Evolutionary conservation across 2,888 invertebrate species (phyloP), one percentile per base, ranked within the genome.

Genomic region (Melieria omissa): DNA sequence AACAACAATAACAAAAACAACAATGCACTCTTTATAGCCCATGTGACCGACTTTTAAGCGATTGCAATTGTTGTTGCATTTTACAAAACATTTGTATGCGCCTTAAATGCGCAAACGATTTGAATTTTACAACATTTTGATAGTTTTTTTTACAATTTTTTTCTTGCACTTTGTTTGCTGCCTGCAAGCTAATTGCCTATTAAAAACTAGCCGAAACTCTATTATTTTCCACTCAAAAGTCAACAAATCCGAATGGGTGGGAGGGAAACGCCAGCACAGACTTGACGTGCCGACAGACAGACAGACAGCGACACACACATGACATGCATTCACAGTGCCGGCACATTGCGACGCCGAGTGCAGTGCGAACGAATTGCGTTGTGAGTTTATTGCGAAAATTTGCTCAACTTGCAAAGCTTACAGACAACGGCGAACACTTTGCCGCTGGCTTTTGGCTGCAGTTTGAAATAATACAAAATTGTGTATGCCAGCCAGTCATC

Each of bases 11-110:
- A 46, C 6, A 16, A 8, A 6, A 14, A 64, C 64, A 64, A 52
- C 64, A 65, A 65, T 44, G 6, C 54, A 12, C 61, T 1, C 12
- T 62, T 71, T 71, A 71, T 66, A 62, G 66, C 58, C 66, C 55
- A 71, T 71, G 66, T 71, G 71, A 63, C 71, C 66, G 66, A 71
- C 67, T 71, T 71, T 71, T 52, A 63, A 57, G 63, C 66, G 61
- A 71, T 65, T 71, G 2, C 55, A 61, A 54, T 61, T 65, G 57
- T 44, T 14, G 44, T 64, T 49, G 41, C 46, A 64, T 45, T 41
- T 61, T 69, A 62, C 62, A 61, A 9, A 54, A 14, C 41, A 45
- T 47, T n/a, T 60, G 29, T 29, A 29, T 29, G 29, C 29, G 29
- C 29, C 29, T 29, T 29, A 29, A 29, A 29, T 29, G 29, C 29